phyloP scores from a whole-genome alignment of 2,113 vertebrate genomes.

The Acinonyx jubatus region DNA sequence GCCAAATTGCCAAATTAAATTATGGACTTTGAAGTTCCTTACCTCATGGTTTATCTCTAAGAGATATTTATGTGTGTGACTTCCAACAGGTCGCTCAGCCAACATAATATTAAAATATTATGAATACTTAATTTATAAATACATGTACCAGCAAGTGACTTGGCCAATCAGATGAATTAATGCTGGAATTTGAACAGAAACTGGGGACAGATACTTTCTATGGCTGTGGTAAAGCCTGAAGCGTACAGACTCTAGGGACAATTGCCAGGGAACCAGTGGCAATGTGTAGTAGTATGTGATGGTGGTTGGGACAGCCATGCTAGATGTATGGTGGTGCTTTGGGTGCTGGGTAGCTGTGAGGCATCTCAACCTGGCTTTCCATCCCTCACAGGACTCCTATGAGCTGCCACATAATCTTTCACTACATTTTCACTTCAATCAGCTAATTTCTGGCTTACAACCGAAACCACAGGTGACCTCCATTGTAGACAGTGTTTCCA shows the following conservation, averaged over 20 bases:
- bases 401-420: neutral
- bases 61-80: neutral
- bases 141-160: neutral
- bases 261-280: neutral
- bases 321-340: neutral
- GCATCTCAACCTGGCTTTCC: neutral
- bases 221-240: neutral
- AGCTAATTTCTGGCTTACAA: neutral
- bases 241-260: neutral
- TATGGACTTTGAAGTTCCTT: slow-evolving; percentile 37
- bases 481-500: neutral
- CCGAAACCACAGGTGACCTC: neutral
- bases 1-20: neutral
- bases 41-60: neutral
- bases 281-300: neutral
- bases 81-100: neutral
- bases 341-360: neutral
- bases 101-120: neutral
- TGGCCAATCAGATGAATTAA: neutral
- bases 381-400: neutral
- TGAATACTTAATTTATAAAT: slow-evolving; percentile 10
- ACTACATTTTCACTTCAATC: neutral
- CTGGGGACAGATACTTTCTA: neutral
- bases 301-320: neutral
- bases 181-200: neutral